These are phyloP conservation scores for Myopa testacea DNA, from an alignment of 2,888 invertebrate genomes.

Conservation along the genomic window DNA sequence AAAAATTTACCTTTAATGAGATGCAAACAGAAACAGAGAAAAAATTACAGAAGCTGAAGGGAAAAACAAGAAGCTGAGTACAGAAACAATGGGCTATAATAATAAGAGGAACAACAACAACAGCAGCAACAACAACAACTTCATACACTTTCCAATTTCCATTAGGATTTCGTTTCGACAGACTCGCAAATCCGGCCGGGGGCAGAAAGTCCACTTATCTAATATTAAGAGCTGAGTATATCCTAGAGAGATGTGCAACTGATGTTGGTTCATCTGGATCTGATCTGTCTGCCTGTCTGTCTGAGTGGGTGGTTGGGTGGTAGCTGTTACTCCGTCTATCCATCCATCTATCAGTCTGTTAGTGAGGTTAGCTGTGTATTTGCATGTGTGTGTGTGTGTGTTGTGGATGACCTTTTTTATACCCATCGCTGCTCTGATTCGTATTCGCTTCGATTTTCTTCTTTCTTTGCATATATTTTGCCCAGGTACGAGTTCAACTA, in stretches of 20 bases:
- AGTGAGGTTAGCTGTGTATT: too few relatives aligned
- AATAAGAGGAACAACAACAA: neutral
- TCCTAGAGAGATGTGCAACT: constrained; percentile 10
- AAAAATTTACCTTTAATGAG: neutral
- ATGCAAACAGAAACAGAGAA: neutral
- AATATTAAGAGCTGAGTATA: constrained; percentile 35
- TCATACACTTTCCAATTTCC: constrained; percentile 22
- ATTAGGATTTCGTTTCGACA: constrained; percentile 25
- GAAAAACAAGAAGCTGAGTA: too few relatives aligned
- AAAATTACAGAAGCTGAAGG: neutral
- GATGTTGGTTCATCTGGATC: too few relatives aligned
- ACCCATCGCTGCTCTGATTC: neutral
- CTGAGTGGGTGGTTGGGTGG: neutral
- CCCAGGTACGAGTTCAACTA: neutral
- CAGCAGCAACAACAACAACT: neutral
- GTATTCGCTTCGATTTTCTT: constrained; percentile 15
- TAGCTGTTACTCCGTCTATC: neutral
- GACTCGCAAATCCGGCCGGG: constrained; percentile 26
- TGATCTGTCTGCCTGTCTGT: neutral
- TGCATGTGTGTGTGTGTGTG: neutral
- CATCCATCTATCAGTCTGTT: neutral
- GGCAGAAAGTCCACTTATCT: constrained; percentile 39
- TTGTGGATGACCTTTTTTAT: neutral
- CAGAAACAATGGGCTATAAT: too few relatives aligned
- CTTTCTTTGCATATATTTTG: neutral